These are phyloP conservation scores for Clarias pachynema DNA, from an alignment of 2,797 vertebrate genomes.

Conservation along the genomic window DNA sequence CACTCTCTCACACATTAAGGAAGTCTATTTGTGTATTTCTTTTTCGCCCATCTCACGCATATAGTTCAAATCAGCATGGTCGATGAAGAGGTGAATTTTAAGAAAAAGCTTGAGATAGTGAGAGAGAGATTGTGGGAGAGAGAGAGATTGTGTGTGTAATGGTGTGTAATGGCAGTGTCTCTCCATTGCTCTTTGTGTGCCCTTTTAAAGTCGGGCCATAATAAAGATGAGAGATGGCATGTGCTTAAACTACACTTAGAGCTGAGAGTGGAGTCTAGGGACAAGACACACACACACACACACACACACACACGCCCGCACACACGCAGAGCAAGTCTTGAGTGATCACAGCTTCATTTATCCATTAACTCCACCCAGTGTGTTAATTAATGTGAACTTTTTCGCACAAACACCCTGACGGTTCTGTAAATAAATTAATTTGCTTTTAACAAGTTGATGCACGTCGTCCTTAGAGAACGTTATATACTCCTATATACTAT, in stretches of 20 bases:
- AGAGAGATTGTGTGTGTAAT: background rate
- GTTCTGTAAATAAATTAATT: slow-evolving; percentile 28
- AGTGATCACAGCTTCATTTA: slow-evolving; percentile 13
- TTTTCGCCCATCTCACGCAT: slow-evolving; percentile 8
- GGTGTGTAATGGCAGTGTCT: slow-evolving; percentile 20
- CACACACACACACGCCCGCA: slow-evolving; percentile 33
- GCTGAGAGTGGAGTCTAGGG: slow-evolving; percentile 20
- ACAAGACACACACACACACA: slow-evolving; percentile 36
- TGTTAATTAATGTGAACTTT: slow-evolving; percentile 35
- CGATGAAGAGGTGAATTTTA: background rate
- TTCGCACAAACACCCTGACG: background rate
- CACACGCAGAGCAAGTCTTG: slow-evolving; percentile 20
- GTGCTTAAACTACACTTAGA: slow-evolving; percentile 30
- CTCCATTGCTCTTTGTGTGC: slow-evolving; percentile 31
- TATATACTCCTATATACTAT: background rate
- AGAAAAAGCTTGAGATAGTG: background rate
- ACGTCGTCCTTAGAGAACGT: background rate
- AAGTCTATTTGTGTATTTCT: slow-evolving; percentile 9
- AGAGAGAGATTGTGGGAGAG: background rate
- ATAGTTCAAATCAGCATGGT: background rate
- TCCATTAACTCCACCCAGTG: slow-evolving; percentile 27
- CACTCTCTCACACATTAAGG: background rate
- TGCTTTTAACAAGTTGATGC: background rate
- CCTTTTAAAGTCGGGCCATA: slow-evolving; percentile 23
- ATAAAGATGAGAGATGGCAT: slow-evolving; percentile 37